Evolutionary conservation across 2,888 invertebrate species (phyloP).

Genomic region (Cosmopolites sordidus): DNA sequence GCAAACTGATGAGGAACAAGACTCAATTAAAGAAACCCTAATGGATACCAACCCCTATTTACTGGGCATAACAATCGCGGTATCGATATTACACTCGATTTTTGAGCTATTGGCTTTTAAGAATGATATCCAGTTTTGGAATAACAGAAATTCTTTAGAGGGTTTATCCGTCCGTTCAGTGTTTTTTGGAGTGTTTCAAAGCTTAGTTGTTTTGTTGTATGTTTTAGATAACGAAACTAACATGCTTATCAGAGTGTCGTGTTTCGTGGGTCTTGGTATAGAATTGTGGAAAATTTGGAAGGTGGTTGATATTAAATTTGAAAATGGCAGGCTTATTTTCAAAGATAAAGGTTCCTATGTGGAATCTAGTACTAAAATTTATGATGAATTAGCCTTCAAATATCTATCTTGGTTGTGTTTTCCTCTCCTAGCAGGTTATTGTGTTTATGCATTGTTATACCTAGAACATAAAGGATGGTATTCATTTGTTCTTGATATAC

Average conservation of each 20-base stretch:
- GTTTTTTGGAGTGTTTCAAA: constrained; percentile 97
- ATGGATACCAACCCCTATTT: constrained; percentile 96
- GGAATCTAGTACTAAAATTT: constrained; percentile 87
- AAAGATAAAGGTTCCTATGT: constrained; percentile 96
- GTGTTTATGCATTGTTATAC: constrained; percentile 90
- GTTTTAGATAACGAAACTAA: constrained; percentile 99
- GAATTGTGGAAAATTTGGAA: constrained; percentile 99
- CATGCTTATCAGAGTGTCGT: constrained; percentile 89
- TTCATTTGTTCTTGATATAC: constrained; percentile 92
- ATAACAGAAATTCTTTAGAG: constrained; percentile 92
- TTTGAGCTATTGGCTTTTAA: constrained; percentile 99
- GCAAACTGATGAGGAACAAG: constrained; percentile 84
- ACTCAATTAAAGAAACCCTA: constrained; percentile 87
- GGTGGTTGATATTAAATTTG: constrained; percentile 78
- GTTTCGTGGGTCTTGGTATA: constrained; percentile 90
- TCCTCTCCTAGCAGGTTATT: constrained; percentile 90
- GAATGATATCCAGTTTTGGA: constrained; percentile 99
- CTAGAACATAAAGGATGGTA: constrained; percentile 99
- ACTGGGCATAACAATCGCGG: constrained; percentile 81
- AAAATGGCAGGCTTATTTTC: constrained; percentile 74
- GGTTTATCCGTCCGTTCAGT: constrained; percentile 97
- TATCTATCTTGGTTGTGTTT: constrained; percentile 96
- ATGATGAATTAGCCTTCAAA: constrained; percentile 92
- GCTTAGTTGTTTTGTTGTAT: constrained; percentile 89
- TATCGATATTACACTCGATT: constrained; percentile 93